A percentile compares a stretch with the other conserved stretches of the same genome.
Evolutionary conservation across 2,888 invertebrate species (phyloP).

Genomic region (Idaea biselata): DNA sequence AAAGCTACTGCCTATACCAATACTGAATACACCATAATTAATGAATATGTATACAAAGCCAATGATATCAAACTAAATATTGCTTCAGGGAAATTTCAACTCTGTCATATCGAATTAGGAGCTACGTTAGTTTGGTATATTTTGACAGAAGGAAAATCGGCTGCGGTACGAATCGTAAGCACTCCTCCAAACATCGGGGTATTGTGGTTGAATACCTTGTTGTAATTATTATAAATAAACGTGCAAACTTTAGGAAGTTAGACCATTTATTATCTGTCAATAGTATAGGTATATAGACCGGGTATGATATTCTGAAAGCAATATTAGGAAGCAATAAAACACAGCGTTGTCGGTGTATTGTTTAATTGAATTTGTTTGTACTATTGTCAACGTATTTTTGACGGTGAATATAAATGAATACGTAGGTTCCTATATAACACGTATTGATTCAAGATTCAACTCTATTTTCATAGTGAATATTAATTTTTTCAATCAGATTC

Average conservation of each 20-base stretch:
- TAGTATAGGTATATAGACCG: slow-evolving; percentile 30
- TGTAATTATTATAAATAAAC: slow-evolving; percentile 67
- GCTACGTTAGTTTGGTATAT: slow-evolving; percentile 20
- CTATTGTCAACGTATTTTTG: not conserved
- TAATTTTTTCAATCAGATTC: too few species aligned
- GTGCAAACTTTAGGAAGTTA: slow-evolving; percentile 53
- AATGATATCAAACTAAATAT: slow-evolving; percentile 33
- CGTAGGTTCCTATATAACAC: not conserved
- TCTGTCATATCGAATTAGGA: slow-evolving; percentile 21
- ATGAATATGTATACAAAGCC: slow-evolving; percentile 47
- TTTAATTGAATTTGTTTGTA: not conserved
- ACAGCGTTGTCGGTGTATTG: slow-evolving; percentile 12
- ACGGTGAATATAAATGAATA: not conserved
- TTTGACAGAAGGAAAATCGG: slow-evolving; percentile 36
- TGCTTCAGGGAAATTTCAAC: slow-evolving; percentile 21
- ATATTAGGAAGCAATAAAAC: slow-evolving; percentile 11
- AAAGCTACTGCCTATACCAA: slow-evolving; percentile 29
- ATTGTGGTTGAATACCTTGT: slow-evolving; percentile 57
- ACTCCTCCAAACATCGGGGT: slow-evolving; percentile 50
- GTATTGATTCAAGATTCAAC: too few species aligned
- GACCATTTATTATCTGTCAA: slow-evolving; percentile 48
- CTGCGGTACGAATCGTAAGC: slow-evolving; percentile 42
- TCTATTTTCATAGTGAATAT: too few species aligned
- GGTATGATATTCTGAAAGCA: slow-evolving; percentile 23
- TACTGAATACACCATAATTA: slow-evolving; percentile 48